Percentiles rank a stretch among this genome's conserved stretches.
Conservation (phyloP, 2,797 vertebrate genomes). For the Poliocrania exsul region DNA sequence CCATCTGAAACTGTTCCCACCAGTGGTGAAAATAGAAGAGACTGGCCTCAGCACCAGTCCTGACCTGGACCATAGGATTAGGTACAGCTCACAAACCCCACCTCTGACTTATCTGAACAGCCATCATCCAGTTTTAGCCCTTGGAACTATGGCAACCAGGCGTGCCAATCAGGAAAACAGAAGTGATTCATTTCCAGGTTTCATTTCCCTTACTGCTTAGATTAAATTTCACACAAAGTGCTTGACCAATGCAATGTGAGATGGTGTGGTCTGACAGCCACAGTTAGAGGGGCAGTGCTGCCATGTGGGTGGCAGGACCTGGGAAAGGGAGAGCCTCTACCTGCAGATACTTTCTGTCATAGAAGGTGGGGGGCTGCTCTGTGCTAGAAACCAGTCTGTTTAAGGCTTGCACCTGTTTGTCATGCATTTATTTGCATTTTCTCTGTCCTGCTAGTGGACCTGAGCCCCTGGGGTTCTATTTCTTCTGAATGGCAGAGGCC, state of each 20-base stretch:
- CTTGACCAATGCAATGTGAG: not conserved
- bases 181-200: slow-evolving; percentile 49
- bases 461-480: not conserved
- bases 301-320: not conserved
- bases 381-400: not conserved
- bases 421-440: not conserved
- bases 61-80: not conserved
- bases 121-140: not conserved
- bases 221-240: not conserved
- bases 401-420: not conserved
- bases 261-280: not conserved
- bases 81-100: not conserved
- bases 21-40: not conserved
- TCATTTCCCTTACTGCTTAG: not conserved
- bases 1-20: not conserved
- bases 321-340: not conserved
- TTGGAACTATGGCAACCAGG: slow-evolving; percentile 20
- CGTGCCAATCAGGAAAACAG: not conserved
- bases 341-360: not conserved
- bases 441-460: not conserved
- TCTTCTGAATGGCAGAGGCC: not conserved
- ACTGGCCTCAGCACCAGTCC: accelerated
- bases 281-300: not conserved
- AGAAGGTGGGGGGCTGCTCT: not conserved
- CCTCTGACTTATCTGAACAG: not conserved